phyloP scores from a whole-genome alignment of 2,888 invertebrate genomes.

The Gibbula magus region DNA sequence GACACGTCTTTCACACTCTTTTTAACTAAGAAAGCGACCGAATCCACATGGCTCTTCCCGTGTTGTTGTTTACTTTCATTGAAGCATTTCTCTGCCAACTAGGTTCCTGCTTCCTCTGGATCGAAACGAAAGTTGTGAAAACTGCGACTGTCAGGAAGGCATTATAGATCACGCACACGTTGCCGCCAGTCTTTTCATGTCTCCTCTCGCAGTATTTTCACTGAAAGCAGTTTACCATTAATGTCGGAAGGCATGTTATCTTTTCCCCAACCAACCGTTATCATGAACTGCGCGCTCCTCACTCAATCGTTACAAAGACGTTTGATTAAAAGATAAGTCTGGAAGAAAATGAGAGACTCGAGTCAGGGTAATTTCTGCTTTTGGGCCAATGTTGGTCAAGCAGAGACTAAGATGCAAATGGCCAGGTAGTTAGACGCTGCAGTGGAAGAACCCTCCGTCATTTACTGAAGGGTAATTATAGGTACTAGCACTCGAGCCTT shows the following conservation, averaged over 20 bases:
- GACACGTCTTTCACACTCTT: no score
- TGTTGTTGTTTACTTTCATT: no score
- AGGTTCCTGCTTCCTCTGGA: no score
- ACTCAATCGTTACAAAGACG: neutral
- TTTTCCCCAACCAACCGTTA: neutral
- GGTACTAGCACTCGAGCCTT: neutral
- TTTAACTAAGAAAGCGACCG: no score
- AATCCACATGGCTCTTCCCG: no score
- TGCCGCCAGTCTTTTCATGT: neutral
- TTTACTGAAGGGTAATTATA: neutral
- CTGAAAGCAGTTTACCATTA: slow-evolving; percentile 13
- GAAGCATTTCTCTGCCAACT: no score
- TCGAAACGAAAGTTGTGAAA: no score
- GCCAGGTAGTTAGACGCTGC: neutral
- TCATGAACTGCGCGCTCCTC: neutral
- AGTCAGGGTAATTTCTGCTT: neutral
- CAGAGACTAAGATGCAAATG: neutral
- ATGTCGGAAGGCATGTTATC: neutral
- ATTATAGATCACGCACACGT: neutral
- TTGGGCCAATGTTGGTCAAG: neutral
- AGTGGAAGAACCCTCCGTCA: neutral
- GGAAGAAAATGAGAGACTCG: neutral
- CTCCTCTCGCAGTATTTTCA: neutral
- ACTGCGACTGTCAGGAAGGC: neutral
- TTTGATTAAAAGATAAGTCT: slow-evolving; percentile 20